phyloP scores from a whole-genome alignment of 2,113 vertebrate genomes.

The Haemorhous mexicanus region DNA sequence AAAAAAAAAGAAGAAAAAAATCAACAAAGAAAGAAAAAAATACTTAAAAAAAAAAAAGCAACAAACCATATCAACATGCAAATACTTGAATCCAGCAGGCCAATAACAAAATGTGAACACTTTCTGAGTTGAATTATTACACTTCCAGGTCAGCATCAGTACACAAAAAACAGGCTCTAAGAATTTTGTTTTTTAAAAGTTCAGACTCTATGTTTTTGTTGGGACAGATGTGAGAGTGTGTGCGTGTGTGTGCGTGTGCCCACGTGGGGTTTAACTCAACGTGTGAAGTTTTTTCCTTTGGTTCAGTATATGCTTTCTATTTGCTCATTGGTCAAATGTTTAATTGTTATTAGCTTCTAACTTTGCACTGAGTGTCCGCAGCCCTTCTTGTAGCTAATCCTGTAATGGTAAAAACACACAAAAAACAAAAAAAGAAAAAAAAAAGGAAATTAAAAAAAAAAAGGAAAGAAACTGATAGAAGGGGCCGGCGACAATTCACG shows the following conservation, averaged over 20 bases:
- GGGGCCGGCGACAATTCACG: constrained; percentile 89
- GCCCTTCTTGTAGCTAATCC: constrained; percentile 86
- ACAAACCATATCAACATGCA: constrained; percentile 83
- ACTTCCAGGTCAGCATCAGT: constrained; percentile 78
- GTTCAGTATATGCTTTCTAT: constrained; percentile 75
- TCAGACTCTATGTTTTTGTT: constrained; percentile 66
- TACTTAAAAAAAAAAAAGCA: neutral
- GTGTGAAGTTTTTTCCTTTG: constrained; percentile 69
- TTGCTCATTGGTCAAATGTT: constrained; percentile 78
- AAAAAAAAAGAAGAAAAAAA: neutral
- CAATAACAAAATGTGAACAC: constrained; percentile 96
- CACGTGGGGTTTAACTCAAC: neutral
- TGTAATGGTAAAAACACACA: constrained; percentile 55
- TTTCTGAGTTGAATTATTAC: constrained; percentile 79
- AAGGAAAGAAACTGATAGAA: constrained; percentile 73
- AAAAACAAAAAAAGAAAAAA: neutral
- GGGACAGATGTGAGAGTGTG: neutral
- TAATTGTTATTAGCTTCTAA: constrained; percentile 86
- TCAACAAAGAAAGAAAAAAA: neutral
- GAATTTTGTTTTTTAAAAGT: constrained; percentile 46
- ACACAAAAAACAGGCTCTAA: constrained; percentile 77
- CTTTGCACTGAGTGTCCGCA: constrained; percentile 97
- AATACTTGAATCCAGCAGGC: constrained; percentile 98
- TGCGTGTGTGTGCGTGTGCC: neutral
- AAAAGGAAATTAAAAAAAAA: neutral